phyloP scores from a whole-genome alignment of 2,113 vertebrate genomes.

The Phrynocephalus versicolor region DNA sequence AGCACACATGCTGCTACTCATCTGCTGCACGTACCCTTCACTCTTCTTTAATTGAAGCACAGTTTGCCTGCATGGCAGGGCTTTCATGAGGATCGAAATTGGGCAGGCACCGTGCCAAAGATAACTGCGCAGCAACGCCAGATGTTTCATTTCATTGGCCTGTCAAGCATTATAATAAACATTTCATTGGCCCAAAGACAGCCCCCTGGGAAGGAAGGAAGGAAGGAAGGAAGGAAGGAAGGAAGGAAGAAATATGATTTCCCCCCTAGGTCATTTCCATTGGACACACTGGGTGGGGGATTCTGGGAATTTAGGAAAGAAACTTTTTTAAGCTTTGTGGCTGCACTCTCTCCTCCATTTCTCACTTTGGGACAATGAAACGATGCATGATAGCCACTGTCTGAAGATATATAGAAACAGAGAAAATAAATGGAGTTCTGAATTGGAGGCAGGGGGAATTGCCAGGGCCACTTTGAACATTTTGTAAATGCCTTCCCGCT shows the following conservation, averaged over 20 bases:
- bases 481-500: conserved; percentile 27
- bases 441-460: not conserved
- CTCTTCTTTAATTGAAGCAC: too few species aligned
- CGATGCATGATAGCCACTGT: not conserved
- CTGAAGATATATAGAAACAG: conserved; percentile 29
- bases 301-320: too few species aligned
- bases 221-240: not conserved
- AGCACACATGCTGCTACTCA: conserved; percentile 25
- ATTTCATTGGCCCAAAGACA: not conserved
- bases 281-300: too few species aligned
- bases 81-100: conserved; percentile 55
- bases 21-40: conserved; percentile 35
- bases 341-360: not conserved
- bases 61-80: not conserved
- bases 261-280: not conserved
- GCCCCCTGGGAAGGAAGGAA: not conserved
- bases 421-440: conserved; percentile 39
- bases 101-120: conserved; percentile 52
- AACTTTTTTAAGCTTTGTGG: too few species aligned
- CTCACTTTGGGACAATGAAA: not conserved
- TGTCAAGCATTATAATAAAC: not conserved
- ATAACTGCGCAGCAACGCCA: conserved; percentile 43
- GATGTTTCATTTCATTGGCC: conserved; percentile 41
- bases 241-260: not conserved
- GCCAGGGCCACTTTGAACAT: conserved; percentile 26